Base-by-base conservation (phyloP, 1,140 invertebrate genomes). In the Mizuhopecten yessoensis region DNA sequence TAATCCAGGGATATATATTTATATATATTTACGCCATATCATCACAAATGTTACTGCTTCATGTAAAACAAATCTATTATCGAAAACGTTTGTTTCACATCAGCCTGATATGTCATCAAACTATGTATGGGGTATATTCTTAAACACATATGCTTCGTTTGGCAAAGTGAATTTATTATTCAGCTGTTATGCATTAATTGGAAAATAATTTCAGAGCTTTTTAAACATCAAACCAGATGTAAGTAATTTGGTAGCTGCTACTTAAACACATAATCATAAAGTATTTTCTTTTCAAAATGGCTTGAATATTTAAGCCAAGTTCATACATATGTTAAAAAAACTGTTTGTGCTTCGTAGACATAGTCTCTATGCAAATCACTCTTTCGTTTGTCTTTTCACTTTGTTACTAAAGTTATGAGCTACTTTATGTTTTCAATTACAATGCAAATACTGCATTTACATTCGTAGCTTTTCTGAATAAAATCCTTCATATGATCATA, bases 191-290 rank as follows among this genome's bases (percentile, higher is more conserved):
- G 57, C 57, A 75, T 75, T 45, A 45, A 15, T 45, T 75, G 57
- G n/a, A 75, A 75, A 75, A 75, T 75, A 29, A 75, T 75, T 75
- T 75, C 57, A 75, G 57, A 75, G 57, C 57, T 75, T 75, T 75
- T n/a, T 75, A 29, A 75, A 75, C 57, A 5, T 5, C 57, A 75
- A 75, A 75, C 57, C 57, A 29, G 57, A 75, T 75, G 57, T 75
- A 75, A 75, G 57, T 75, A 75, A 75, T n/a, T 17, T 29, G 23
- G 57, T 75, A 75, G 57, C 57, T 75, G 57, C 57, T 75, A 75
- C 57, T 75, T 75, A n/a, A 29, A 3, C 57, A 75, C 5, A n/a
- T n/a, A 75, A 75, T 75, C 57, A 75, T 29, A 75, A 75, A 3
- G 17, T 57, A 57, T 45, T 45, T 45, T 17, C 42, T 17, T 45